A percentile compares a stretch with the other conserved stretches of the same genome.
Conservation (phyloP, 2,113 vertebrate genomes). For the Asarcornis scutulata region DNA sequence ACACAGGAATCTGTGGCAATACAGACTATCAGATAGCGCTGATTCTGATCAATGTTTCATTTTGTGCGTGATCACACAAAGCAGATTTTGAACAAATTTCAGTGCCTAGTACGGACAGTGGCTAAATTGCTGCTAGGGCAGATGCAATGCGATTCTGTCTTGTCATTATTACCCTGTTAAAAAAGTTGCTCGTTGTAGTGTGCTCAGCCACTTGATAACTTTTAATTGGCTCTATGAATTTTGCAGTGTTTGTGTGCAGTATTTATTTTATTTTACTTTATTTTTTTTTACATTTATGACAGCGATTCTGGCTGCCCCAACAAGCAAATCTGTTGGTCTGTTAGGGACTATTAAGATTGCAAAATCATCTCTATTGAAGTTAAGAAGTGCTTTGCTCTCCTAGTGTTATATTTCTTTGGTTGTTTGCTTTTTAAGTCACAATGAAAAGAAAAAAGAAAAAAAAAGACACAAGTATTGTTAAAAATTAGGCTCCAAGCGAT, state of each 20-base stretch:
- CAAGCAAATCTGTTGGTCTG: neutral
- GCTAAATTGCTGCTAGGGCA: neutral
- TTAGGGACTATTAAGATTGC: neutral
- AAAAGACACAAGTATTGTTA: fast-evolving
- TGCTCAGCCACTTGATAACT: neutral
- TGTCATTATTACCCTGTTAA: neutral
- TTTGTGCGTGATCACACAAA: neutral
- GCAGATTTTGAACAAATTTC: neutral
- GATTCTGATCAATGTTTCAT: neutral
- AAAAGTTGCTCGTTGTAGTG: neutral
- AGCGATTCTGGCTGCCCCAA: neutral
- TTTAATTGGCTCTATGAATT: neutral
- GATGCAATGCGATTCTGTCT: neutral
- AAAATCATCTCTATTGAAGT: neutral
- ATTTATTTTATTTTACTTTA: neutral
- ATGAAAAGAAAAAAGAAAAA: too few species aligned
- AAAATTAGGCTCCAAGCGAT: neutral
- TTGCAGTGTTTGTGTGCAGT: neutral
- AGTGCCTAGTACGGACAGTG: neutral
- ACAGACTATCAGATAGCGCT: too few species aligned
- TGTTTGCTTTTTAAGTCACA: neutral
- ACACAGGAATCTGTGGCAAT: neutral
- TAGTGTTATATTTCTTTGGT: neutral
- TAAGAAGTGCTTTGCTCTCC: neutral
- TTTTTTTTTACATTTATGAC: neutral